Evolutionary conservation across 1,140 invertebrate species (phyloP).

Genomic region (Pararge aegeria): DNA sequence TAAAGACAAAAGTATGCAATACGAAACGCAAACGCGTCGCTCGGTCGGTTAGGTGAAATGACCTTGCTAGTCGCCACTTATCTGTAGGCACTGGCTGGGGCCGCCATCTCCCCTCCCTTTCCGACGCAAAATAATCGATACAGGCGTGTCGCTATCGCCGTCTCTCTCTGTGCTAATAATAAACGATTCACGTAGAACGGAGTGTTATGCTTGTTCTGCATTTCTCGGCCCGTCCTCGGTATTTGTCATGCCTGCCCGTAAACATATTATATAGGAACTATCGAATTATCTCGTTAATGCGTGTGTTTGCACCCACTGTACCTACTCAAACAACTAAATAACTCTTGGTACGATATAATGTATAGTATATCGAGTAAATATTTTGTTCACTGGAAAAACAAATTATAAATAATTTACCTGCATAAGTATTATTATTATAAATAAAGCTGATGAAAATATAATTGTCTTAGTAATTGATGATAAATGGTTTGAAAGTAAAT

Average conservation of each 20-base stretch:
- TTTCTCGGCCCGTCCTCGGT: slow-evolving; percentile 15
- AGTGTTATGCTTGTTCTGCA: slow-evolving; percentile 16
- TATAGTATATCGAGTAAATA: neutral
- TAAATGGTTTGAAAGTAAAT: too few relatives aligned
- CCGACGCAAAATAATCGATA: slow-evolving; percentile 52
- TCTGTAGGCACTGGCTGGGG: slow-evolving; percentile 42
- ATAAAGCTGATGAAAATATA: too few relatives aligned
- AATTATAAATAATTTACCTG: too few relatives aligned
- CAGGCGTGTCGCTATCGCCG: slow-evolving; percentile 28
- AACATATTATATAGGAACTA: slow-evolving; percentile 3
- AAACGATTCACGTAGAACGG: slow-evolving; percentile 42
- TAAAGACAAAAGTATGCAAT: slow-evolving; percentile 17
- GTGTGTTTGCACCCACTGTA: neutral
- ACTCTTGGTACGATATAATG: neutral
- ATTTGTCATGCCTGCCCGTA: slow-evolving; percentile 16
- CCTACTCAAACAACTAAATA: neutral
- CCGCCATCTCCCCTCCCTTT: slow-evolving; percentile 42
- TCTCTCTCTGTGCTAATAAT: slow-evolving; percentile 68
- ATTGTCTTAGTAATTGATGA: too few relatives aligned
- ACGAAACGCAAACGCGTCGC: slow-evolving; percentile 27
- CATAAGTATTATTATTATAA: too few relatives aligned
- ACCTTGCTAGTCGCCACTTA: slow-evolving; percentile 72
- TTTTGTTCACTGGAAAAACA: too few relatives aligned
- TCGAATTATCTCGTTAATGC: slow-evolving; percentile 9
- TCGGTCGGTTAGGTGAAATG: slow-evolving; percentile 48